Evolutionary conservation across 1,140 invertebrate genomes (phyloP), one percentile per base, ranked within the genome.

Genomic region (Coelopa frigida): DNA sequence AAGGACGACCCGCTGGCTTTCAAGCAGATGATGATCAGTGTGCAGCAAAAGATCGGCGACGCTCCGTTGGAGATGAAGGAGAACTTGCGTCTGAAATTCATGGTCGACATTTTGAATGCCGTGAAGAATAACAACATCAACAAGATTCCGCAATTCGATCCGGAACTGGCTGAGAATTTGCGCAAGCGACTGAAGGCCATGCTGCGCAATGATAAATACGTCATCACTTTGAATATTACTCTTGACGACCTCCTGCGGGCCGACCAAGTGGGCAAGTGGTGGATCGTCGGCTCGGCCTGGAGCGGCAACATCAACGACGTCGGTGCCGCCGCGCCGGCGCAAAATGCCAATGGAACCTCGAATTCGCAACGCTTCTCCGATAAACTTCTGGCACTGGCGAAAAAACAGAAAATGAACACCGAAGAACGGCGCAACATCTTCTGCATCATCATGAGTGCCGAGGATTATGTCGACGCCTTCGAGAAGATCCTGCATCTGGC

Each of bases 251-350:
- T 98, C 37, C 62, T 95, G 45, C 48, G 59, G 80, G 91, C 84
- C 11, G 83, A 92, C 47, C 79, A 87, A 65, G 75, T 81, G 54
- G 94, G 94, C 0, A 85, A 89, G 63, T 98, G 94, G 95, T 98
- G 95, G 94, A 78, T 98, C 38, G 85, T 98, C 5, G 95, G 94
- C 1, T 97, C 94, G 0, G 93, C 94, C 1, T 98, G 93, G 93
- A 78, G 80, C 27, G 87, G 89, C 0, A 73, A 75, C 45, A 54
- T 61, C 2, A 56, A 61, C 31, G 72, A 72, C 43, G 74, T 73
- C 50, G 68, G 61, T 32, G 46, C 55, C 6, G 59, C 59, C 24
- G 49, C 46, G 21, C n/a, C n/a, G n/a, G 58, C 57, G 17, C 42
- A 57, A 52, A 12, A 26, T 17, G 17, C 60, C 41, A 36, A 53